Evolutionary conservation across 1,140 invertebrate genomes (phyloP).

Genomic region (Chionoecetes opilio): DNA sequence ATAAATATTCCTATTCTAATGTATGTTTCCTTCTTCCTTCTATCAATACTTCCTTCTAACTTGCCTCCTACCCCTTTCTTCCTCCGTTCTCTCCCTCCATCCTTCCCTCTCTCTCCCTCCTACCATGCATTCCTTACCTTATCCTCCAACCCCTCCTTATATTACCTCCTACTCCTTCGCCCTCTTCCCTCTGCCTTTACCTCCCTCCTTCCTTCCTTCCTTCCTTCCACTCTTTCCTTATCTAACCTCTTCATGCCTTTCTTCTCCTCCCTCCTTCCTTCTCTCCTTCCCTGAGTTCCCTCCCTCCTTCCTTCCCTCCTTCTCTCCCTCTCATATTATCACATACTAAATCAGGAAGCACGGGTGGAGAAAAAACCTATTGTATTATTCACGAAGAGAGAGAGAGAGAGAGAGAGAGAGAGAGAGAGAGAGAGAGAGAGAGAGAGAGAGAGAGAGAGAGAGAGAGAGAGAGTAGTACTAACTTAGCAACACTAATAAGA

Average conservation of each 20-base stretch:
- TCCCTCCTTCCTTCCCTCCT: background rate
- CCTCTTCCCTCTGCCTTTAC: background rate
- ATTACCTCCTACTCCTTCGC: too few species aligned
- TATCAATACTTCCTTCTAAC: too few species aligned
- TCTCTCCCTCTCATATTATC: too few species aligned
- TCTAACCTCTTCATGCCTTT: background rate
- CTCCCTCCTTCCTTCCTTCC: background rate
- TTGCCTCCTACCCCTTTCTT: too few species aligned
- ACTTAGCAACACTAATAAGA: conserved; percentile 2
- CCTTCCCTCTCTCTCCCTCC: too few species aligned
- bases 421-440: conserved; percentile 27
- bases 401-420: conserved; percentile 23
- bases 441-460: background rate
- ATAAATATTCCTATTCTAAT: too few species aligned
- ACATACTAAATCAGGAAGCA: too few species aligned
- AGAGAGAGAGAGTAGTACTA: background rate
- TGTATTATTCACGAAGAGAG: background rate
- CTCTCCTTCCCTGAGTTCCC: background rate
- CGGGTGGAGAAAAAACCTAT: too few species aligned
- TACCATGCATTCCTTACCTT: too few species aligned
- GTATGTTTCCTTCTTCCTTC: too few species aligned
- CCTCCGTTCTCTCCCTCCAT: too few species aligned
- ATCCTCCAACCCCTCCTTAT: too few species aligned
- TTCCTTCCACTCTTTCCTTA: background rate
- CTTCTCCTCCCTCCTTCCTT: background rate